Evolutionary conservation across 1,140 invertebrate species (phyloP).

Genomic region (Portunus trituberculatus): DNA sequence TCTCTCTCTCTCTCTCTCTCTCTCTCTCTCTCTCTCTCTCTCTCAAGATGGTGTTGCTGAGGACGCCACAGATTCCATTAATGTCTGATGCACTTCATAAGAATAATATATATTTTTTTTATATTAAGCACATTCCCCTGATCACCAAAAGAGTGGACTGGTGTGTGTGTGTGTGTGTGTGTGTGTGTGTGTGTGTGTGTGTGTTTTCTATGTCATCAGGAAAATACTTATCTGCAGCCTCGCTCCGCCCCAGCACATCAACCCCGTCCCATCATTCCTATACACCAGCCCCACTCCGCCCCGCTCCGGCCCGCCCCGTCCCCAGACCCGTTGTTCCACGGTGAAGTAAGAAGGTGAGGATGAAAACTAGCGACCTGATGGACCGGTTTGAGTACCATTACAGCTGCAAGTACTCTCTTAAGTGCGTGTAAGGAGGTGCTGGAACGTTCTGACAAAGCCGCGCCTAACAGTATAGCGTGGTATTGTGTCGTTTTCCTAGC

Average conservation of each 20-base stretch:
- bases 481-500: not conserved
- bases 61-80: no score
- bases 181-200: not conserved
- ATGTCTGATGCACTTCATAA: no score
- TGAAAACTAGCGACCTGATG: not conserved
- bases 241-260: not conserved
- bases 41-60: not conserved
- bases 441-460: not conserved
- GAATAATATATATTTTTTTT: no score
- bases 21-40: not conserved
- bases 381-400: not conserved
- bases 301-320: not conserved
- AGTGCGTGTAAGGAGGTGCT: not conserved
- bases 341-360: not conserved
- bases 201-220: not conserved
- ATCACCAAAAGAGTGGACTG: no score
- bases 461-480: not conserved
- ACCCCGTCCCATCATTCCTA: not conserved
- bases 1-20: not conserved
- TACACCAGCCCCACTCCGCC: not conserved
- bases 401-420: not conserved
- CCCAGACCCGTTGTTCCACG: not conserved
- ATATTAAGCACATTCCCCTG: no score
- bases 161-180: no score
- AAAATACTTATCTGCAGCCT: not conserved